A percentile compares a stretch with the other conserved stretches of the same genome.
These are phyloP conservation scores for Dendrolimus houi DNA, from an alignment of 2,888 invertebrate species.

Conservation along the genomic window DNA sequence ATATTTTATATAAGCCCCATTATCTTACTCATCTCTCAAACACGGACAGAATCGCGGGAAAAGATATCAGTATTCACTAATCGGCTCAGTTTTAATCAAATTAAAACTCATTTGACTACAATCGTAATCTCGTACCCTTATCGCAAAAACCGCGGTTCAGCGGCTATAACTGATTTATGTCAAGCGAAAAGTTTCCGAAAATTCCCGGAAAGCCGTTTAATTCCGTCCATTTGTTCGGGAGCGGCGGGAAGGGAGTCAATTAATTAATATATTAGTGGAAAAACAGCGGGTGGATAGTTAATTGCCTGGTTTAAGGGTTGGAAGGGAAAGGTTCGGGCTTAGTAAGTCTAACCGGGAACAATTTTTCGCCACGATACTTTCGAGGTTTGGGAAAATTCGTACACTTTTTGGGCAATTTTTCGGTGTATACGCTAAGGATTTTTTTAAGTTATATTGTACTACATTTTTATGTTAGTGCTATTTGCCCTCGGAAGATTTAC, in stretches of 20 bases:
- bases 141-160: background rate
- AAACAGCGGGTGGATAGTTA: background rate
- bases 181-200: background rate
- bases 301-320: background rate
- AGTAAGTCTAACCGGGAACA: background rate
- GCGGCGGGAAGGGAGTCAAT: background rate
- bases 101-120: background rate
- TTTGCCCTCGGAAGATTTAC: too few species aligned
- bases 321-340: background rate
- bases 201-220: background rate
- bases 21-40: too few species aligned
- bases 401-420: too few species aligned
- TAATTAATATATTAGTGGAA: background rate
- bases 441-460: too few species aligned
- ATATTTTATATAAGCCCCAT: too few species aligned
- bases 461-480: too few species aligned
- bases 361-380: too few species aligned
- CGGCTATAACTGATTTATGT: background rate
- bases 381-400: too few species aligned
- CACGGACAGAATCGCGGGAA: too few species aligned
- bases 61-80: too few species aligned
- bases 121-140: background rate
- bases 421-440: too few species aligned
- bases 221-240: background rate
- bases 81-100: background rate